Percentiles rank a stretch among this genome's conserved stretches.
phyloP scores from a whole-genome alignment of 2,888 invertebrate genomes.

The Luperina testacea region DNA sequence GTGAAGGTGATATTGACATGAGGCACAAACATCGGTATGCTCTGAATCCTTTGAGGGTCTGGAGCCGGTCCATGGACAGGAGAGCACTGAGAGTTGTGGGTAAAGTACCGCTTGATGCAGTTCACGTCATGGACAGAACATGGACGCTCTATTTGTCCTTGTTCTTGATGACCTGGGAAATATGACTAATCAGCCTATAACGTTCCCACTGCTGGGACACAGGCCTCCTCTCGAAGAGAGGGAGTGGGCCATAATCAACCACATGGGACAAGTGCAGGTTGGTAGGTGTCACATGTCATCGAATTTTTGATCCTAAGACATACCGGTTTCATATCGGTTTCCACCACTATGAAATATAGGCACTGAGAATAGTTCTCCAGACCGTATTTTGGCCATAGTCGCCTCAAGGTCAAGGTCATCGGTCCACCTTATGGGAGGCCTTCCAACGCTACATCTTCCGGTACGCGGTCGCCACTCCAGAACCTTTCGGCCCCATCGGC shows the following conservation, averaged over 20 bases:
- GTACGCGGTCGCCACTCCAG: no score
- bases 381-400: not conserved
- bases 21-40: slow-evolving; percentile 35
- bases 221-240: not conserved
- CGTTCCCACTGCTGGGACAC: no score
- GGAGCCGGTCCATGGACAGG: slow-evolving; percentile 46
- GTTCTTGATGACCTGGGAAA: slow-evolving; percentile 16
- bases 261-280: no score
- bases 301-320: not conserved
- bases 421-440: no score
- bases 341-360: not conserved
- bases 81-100: slow-evolving; percentile 55
- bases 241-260: not conserved
- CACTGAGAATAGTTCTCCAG: not conserved
- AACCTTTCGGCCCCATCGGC: not conserved
- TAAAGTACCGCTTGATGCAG: slow-evolving; percentile 64
- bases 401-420: not conserved
- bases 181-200: not conserved
- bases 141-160: slow-evolving; percentile 53
- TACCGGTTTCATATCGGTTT: not conserved
- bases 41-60: slow-evolving; percentile 47
- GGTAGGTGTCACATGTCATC: not conserved
- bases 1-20: slow-evolving; percentile 65
- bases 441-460: no score
- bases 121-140: slow-evolving; percentile 62